Evolutionary conservation across 92 coral and sea anemone species (phyloP), one percentile per base, ranked within the genome.

Genomic region (Porites cylindrica): DNA sequence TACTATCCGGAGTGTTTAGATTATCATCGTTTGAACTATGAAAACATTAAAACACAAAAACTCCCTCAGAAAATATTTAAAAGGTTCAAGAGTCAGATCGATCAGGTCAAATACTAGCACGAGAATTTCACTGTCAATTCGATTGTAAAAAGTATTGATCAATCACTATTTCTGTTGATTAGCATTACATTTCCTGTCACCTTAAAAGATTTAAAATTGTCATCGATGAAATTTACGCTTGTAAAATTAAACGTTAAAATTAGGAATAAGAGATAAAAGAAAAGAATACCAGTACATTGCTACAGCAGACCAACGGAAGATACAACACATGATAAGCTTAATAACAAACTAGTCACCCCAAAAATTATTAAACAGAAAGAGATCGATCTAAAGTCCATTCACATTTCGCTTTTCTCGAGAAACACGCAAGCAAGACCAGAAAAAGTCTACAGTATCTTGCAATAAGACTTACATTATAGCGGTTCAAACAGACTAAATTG

Each of bases 91-190:
- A 6, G 81, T 77, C 62, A 17, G 38, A 77, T 24, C 51, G 11
- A 53, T 52, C 53, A 7, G n/a, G 54, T 52, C 76, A 81, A 54
- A 9, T 26, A 52, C 23, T 69, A 68, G 3, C 3, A 52, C 68
- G 51, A 68, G 52, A 79, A 72, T 79, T 47, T 73, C 74, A n/a
- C 14, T 14, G 62, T 47, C 51, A 64, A 43, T 80, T 80, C 74
- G 65, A 12, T 68, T 67, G 53, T n/a, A 43, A 69, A 67, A 68
- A 68, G 54, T 51, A 23, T 23, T 6, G 85, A 29, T 68, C 70
- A 38, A 58, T n/a, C 13, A 65, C 70, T 70, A 70, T 70, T 70
- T 82, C 77, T 82, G 78, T 56, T 68, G 38, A 70, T 82, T 66
- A 38, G 78, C 71, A 67, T 70, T 60, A 53, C 8, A 82, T 82